Evolutionary conservation across 2,797 vertebrate genomes (phyloP).

Genomic region (Nyctibius grandis): DNA sequence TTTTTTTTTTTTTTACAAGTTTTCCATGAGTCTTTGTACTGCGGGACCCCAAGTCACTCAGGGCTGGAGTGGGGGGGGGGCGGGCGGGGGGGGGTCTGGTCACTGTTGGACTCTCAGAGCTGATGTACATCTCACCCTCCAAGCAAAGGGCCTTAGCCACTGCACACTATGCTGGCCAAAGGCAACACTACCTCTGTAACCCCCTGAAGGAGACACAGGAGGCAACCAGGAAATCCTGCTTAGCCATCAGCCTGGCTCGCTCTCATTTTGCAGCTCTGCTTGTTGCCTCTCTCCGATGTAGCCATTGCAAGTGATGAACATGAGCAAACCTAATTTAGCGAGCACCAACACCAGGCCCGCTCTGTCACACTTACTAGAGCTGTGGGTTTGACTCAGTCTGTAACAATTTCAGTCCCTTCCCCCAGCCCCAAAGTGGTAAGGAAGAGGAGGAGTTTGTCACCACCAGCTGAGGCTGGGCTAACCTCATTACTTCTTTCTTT

Average conservation of each 20-base stretch:
- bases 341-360: too few relatives aligned
- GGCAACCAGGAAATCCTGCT: neutral
- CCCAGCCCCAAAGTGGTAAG: too few relatives aligned
- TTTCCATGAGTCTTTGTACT: neutral
- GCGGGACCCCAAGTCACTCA: neutral
- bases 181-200: neutral
- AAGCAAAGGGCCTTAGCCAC: neutral
- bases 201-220: neutral
- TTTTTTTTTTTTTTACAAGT: neutral
- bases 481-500: neutral
- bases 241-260: fast-evolving
- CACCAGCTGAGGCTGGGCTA: too few relatives aligned
- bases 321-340: neutral
- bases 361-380: neutral
- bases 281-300: fast-evolving
- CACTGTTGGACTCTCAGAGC: fast-evolving
- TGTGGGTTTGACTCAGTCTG: neutral
- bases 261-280: too few relatives aligned
- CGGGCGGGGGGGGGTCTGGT: too few relatives aligned
- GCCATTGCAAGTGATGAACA: neutral
- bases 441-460: neutral
- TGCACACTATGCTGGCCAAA: too few relatives aligned
- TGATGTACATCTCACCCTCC: neutral
- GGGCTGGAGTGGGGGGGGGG: too few relatives aligned
- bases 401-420: neutral